Base-by-base conservation (phyloP, 2,888 invertebrate genomes). In the Habroteleia sp. region DNA sequence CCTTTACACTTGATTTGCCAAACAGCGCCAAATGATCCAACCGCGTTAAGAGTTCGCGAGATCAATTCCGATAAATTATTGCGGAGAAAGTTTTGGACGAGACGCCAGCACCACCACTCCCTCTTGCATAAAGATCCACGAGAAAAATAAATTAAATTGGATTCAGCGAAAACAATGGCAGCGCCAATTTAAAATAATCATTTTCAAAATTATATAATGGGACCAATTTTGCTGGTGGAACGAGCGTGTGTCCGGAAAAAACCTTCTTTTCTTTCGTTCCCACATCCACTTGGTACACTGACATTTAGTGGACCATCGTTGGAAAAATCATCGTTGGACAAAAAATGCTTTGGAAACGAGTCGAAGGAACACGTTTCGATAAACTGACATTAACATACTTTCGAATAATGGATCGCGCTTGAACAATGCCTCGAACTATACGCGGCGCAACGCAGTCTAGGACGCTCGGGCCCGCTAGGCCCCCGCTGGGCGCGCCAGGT, bases 361-460 rank as follows among this genome's bases (percentile, higher is more conserved):
- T 33, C 23, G 33, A 27, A 33, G 33, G 31, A 13, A 5, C 10
- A 25, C 17, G 48, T 13, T 16, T n/a, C 52, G 50, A 63, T 71
- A 39, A 63, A 63, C 37, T 14, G 10, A 39, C 62, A 71, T 71
- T 63, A 63, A 72, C 50, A 65, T 63, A 58, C 46, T 42, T 58
- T 65, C 52, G 39, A 54, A 62, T 74, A 74, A 69, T 74, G 63
- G 68, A 27, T 39, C 48, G n/a, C 42, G 35, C 4, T 52, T 42
- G 63, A 63, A 75, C 71, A 60, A 75, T 62, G 48, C 41, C 11
- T 17, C 35, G 50, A 25, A 37, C 31, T 68, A 74, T 68, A 63
- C 75, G 56, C 79, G 85, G 83, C 85, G 85, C 86, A 80, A 85
- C 82, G 86, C 87, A 81, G 87, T 87, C 86, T 87, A 82, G 81